A percentile compares a stretch with the other conserved stretches of the same genome.
Evolutionary conservation across 2,888 invertebrate genomes (phyloP).

Genomic region (Heliconius erato): DNA sequence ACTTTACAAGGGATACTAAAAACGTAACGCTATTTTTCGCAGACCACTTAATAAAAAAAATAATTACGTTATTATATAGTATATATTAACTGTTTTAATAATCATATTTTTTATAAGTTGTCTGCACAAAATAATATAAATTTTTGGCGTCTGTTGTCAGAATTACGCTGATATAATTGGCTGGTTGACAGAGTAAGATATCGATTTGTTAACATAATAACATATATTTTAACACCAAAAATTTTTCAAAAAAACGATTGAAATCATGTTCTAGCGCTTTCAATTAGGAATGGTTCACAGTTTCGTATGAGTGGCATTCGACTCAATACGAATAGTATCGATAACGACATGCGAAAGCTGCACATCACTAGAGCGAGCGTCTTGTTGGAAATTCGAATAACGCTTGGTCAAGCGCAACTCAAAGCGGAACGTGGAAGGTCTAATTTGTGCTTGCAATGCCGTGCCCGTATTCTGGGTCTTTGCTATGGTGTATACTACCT

Average conservation of each 20-base stretch:
- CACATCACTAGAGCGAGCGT: conserved; percentile 69
- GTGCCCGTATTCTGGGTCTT: conserved; percentile 53
- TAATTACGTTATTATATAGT: no score
- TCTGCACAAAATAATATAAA: no score
- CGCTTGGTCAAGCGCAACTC: conserved; percentile 84
- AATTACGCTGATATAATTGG: not conserved
- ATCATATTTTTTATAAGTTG: no score
- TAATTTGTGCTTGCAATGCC: conserved; percentile 74
- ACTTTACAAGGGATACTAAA: no score
- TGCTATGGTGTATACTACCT: conserved; percentile 44
- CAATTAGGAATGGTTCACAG: conserved; percentile 81
- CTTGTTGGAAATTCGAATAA: conserved; percentile 82
- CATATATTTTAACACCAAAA: not conserved
- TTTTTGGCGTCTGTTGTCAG: no score
- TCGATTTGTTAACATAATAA: no score
- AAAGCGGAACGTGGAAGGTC: conserved; percentile 76
- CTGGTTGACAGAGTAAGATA: not conserved
- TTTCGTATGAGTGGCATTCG: conserved; percentile 81
- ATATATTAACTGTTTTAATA: no score
- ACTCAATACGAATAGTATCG: conserved; percentile 68
- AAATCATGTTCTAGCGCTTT: conserved; percentile 69
- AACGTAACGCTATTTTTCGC: no score
- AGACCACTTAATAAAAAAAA: no score
- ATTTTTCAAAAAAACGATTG: conserved; percentile 45
- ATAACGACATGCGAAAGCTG: conserved; percentile 62